These are phyloP conservation scores for Numenius phaeopus DNA, from an alignment of 2,797 vertebrate genomes.

Conservation along the genomic window DNA sequence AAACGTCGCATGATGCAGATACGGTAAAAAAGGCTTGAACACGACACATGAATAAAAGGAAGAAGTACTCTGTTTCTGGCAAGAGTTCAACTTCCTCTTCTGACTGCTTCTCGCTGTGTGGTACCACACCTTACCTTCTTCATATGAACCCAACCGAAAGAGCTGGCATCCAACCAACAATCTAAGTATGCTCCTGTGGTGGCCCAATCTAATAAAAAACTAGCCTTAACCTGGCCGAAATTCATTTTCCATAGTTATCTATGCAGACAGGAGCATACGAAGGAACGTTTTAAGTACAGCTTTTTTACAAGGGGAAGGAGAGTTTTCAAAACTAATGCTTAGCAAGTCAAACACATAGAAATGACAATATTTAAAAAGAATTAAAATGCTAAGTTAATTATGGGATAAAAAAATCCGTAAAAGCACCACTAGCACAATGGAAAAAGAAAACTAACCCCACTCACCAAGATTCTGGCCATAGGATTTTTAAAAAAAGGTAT, in stretches of 20 bases:
- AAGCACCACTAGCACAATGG: not conserved
- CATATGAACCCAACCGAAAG: not conserved
- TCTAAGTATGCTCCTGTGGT: not conserved
- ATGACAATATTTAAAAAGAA: not conserved
- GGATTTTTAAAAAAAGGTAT: not conserved
- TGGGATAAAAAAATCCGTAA: not conserved
- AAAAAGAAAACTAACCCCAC: not conserved
- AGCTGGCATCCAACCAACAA: not conserved
- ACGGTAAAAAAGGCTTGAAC: not conserved
- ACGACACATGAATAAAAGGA: not conserved
- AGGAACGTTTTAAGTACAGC: not conserved
- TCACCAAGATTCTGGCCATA: not conserved
- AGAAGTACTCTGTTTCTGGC: not conserved
- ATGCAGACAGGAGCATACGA: not conserved
- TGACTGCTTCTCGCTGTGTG: not conserved
- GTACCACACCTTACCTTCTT: conserved; percentile 37
- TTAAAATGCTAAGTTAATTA: not conserved
- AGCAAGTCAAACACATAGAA: not conserved
- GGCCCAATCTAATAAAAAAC: not conserved
- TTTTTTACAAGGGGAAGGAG: not conserved
- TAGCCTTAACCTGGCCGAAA: not conserved
- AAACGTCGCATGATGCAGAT: rapidly evolving
- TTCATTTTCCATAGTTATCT: not conserved
- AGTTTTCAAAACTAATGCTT: not conserved
- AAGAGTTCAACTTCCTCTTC: conserved; percentile 33